Conservation (phyloP, 2,113 vertebrate species). For the Dryoscopus gambensis region DNA sequence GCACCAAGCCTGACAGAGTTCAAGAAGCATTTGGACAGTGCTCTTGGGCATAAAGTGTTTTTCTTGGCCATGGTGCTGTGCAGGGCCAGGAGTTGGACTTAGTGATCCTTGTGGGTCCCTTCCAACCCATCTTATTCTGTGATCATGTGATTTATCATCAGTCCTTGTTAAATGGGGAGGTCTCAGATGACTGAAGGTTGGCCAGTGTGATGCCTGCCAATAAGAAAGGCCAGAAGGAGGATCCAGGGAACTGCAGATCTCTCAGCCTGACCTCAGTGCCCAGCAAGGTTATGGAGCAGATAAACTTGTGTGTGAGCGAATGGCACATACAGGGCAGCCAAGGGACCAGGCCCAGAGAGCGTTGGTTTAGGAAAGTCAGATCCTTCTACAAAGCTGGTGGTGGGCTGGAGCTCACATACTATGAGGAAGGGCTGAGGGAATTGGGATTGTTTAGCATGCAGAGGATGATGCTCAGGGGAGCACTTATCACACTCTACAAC, state of each 20-base stretch:
- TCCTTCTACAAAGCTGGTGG: background rate
- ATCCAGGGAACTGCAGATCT: background rate
- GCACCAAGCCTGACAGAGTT: background rate
- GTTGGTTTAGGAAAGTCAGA: background rate
- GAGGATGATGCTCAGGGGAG: background rate
- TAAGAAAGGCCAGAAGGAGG: background rate
- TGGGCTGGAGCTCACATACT: background rate
- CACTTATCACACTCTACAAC: background rate
- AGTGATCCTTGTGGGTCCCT: background rate
- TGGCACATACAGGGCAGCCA: rapidly evolving
- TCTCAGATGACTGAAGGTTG: background rate
- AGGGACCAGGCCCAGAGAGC: background rate
- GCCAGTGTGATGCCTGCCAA: background rate
- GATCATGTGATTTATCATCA: background rate
- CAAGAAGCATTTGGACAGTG: background rate
- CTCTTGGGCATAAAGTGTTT: too few relatives aligned
- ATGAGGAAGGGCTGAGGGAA: background rate
- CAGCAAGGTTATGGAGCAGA: background rate
- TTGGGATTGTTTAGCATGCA: background rate
- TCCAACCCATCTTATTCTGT: background rate
- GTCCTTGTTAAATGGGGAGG: rapidly evolving
- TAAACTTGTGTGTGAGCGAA: background rate
- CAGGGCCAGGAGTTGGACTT: background rate
- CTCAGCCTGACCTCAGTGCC: background rate
- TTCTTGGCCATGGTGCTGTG: background rate